phyloP scores from a whole-genome alignment of 2,888 invertebrate genomes.

The Scaptomyza flava region DNA sequence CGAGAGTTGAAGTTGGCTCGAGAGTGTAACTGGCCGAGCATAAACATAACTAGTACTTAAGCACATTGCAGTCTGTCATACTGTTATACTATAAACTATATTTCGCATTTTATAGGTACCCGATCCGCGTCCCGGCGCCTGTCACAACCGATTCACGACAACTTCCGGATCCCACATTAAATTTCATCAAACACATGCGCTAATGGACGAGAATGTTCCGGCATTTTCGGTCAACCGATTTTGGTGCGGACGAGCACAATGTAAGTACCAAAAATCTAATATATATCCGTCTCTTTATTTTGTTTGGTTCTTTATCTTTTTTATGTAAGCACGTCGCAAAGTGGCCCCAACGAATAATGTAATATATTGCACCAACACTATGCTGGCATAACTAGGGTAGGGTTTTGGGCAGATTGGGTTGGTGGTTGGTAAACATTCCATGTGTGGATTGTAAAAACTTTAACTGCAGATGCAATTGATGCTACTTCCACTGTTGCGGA shows the following conservation, averaged over 20 bases:
- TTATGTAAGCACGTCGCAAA: constrained; percentile 34
- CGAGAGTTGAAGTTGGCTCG: background rate
- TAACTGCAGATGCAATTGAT: constrained; percentile 36
- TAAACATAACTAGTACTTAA: constrained; percentile 43
- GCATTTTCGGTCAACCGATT: constrained; percentile 97
- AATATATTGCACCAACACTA: constrained; percentile 63
- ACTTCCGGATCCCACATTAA: constrained; percentile 95
- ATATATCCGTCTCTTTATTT: no score
- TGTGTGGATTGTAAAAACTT: constrained; percentile 55
- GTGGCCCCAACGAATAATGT: constrained; percentile 49
- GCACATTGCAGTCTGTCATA: constrained; percentile 42
- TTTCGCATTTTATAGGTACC: constrained; percentile 85
- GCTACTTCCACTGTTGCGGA: constrained; percentile 17
- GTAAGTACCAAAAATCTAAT: constrained; percentile 87
- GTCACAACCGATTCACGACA: constrained; percentile 95
- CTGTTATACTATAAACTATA: constrained; percentile 47
- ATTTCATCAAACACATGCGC: constrained; percentile 98
- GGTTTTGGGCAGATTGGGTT: background rate
- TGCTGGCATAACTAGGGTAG: constrained; percentile 12
- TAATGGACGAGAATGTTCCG: constrained; percentile 98
- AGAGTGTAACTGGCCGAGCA: constrained; percentile 32
- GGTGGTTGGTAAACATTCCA: constrained; percentile 19
- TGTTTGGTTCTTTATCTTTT: background rate
- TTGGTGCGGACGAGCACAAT: constrained; percentile 96
- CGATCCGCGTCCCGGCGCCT: constrained; percentile 95